Conservation (phyloP, 2,797 vertebrate species). For the Coilia nasus region DNA sequence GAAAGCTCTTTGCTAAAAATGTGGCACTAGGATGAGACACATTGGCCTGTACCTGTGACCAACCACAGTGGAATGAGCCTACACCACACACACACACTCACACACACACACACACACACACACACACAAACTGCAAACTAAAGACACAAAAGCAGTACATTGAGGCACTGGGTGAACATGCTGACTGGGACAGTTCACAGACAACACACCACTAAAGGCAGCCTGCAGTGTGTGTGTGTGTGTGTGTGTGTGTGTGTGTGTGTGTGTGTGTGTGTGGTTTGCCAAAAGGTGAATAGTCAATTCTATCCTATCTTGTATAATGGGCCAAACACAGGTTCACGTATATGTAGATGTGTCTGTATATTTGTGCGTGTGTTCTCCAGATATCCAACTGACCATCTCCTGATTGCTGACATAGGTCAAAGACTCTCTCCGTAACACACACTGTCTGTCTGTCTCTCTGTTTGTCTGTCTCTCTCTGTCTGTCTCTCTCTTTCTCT, state of each 20-base stretch:
- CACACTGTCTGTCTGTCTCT: neutral
- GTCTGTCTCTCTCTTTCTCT: neutral
- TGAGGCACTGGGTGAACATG: neutral
- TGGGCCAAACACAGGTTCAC: neutral
- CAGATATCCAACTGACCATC: too few species aligned
- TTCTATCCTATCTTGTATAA: neutral
- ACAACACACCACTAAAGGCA: neutral
- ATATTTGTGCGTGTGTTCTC: neutral
- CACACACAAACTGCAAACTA: neutral
- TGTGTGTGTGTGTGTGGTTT: constrained; percentile 20
- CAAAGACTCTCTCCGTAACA: neutral
- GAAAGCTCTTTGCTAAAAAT: too few species aligned
- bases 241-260: constrained; percentile 19
- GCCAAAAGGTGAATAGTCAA: neutral
- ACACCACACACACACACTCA: neutral
- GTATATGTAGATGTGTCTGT: neutral
- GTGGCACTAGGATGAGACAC: too few species aligned
- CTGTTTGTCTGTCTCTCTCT: neutral
- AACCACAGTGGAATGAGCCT: neutral
- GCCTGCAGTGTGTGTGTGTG: constrained; percentile 4
- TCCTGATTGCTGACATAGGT: neutral
- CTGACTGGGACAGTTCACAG: constrained; percentile 6
- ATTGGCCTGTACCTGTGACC: too few species aligned
- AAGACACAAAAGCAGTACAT: neutral
- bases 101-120: neutral